Percentiles rank a stretch among this genome's conserved stretches.
Evolutionary conservation across 2,888 invertebrate species (phyloP).

Genomic region (Megamerina dolium): DNA sequence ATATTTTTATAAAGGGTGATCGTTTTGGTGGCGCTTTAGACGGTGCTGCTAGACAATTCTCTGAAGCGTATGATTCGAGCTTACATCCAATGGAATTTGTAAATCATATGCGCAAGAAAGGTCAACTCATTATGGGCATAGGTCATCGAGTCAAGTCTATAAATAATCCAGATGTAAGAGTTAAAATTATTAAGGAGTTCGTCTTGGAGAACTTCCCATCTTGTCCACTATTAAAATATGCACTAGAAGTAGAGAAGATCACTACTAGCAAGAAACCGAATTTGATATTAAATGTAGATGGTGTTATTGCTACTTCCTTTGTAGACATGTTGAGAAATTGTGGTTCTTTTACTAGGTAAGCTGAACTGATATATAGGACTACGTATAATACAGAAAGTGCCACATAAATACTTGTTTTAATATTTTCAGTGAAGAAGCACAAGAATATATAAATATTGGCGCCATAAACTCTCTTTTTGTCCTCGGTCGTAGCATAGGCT

Average conservation of each 20-base stretch:
- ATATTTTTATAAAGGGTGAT: conserved; percentile 67
- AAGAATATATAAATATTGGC: conserved; percentile 95
- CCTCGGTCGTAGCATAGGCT: conserved; percentile 95
- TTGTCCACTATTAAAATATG: conserved; percentile 91
- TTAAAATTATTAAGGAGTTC: conserved; percentile 93
- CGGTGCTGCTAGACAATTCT: conserved; percentile 96
- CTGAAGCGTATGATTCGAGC: conserved; percentile 90
- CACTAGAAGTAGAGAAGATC: conserved; percentile 96
- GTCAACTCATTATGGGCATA: conserved; percentile 98
- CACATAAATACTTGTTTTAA: not conserved
- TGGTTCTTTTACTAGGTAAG: conserved; percentile 85
- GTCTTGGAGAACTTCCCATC: conserved; percentile 90
- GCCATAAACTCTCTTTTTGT: conserved; percentile 98
- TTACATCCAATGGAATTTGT: conserved; percentile 98
- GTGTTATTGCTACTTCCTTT: conserved; percentile 94
- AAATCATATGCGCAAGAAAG: conserved; percentile 93
- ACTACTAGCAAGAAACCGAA: conserved; percentile 99
- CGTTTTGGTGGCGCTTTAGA: conserved; percentile 98
- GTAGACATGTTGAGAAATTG: conserved; percentile 93
- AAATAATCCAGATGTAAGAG: conserved; percentile 98
- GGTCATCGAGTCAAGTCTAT: conserved; percentile 89
- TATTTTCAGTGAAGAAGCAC: conserved; percentile 78
- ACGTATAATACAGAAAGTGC: not conserved
- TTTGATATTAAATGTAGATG: conserved; percentile 97
- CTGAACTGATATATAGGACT: conserved; percentile 12